These are phyloP conservation scores for Geotrypetes seraphini DNA, from an alignment of 2,797 vertebrate genomes.

Conservation along the genomic window DNA sequence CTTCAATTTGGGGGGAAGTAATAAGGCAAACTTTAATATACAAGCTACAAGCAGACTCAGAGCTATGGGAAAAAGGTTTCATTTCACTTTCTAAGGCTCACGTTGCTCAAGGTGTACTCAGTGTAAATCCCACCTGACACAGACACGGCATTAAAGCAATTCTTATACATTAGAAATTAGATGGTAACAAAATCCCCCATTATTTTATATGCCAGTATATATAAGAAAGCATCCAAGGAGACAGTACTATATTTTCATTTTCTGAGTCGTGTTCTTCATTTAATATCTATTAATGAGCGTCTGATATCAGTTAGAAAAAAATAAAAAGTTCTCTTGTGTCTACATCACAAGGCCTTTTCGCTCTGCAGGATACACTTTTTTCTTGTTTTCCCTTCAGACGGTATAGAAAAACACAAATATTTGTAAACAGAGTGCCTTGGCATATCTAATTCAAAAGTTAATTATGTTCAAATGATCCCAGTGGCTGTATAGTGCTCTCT, in stretches of 20 bases:
- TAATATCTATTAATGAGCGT: too few species aligned
- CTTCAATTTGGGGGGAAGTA: constrained; percentile 22
- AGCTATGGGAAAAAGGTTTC: constrained; percentile 21
- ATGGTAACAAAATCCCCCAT: constrained; percentile 34
- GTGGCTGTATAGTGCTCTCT: too few species aligned
- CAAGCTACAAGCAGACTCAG: constrained; percentile 16
- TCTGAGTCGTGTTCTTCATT: too few species aligned
- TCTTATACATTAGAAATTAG: constrained; percentile 67
- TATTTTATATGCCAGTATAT: constrained; percentile 42
- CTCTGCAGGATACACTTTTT: too few species aligned
- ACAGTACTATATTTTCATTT: constrained; percentile 16
- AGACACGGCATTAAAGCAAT: constrained; percentile 40
- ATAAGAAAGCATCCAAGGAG: constrained; percentile 26
- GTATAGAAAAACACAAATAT: too few species aligned
- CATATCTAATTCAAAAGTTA: too few species aligned
- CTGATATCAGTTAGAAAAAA: too few species aligned
- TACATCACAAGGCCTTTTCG: too few species aligned
- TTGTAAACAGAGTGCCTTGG: too few species aligned
- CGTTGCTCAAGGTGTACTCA: constrained; percentile 33
- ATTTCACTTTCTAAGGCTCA: constrained; percentile 40
- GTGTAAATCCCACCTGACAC: constrained; percentile 40
- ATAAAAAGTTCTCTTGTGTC: too few species aligned
- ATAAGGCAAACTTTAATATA: constrained; percentile 28
- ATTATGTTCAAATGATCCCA: too few species aligned
- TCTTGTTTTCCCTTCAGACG: too few species aligned